Evolutionary conservation across 2,113 vertebrate species (phyloP).

Genomic region (Notothenia rossii): DNA sequence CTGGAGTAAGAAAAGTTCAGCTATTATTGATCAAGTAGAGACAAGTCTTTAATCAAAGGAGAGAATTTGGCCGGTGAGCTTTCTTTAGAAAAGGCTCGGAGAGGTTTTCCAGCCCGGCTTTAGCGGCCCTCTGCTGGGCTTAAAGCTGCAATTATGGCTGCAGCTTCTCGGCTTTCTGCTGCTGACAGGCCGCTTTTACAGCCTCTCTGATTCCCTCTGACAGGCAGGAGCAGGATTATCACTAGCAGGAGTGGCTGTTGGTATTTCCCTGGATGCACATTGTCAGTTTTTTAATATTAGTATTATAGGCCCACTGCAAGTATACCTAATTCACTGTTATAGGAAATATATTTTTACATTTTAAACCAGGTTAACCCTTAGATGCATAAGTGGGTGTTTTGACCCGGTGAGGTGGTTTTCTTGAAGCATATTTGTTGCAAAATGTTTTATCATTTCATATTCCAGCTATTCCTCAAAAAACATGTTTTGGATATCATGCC

Average conservation of each 20-base stretch:
- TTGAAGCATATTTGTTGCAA: no score
- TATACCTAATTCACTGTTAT: background rate
- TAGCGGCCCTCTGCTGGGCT: slow-evolving; percentile 35
- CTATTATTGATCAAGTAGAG: slow-evolving; percentile 31
- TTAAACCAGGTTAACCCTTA: no score
- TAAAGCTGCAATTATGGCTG: slow-evolving; percentile 28
- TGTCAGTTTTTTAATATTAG: background rate
- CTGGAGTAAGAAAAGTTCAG: background rate
- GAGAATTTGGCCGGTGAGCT: slow-evolving; percentile 15
- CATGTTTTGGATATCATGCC: no score
- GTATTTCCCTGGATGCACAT: background rate
- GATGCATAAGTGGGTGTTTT: no score
- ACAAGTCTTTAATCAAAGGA: slow-evolving; percentile 25
- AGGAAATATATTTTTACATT: no score
- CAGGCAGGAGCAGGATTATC: background rate
- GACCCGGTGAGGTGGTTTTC: no score
- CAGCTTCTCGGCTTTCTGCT: slow-evolving; percentile 25
- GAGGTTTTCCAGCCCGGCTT: slow-evolving; percentile 24
- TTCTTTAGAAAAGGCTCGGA: slow-evolving; percentile 32
- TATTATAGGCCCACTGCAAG: background rate
- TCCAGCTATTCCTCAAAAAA: no score
- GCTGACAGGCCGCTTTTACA: slow-evolving; percentile 2
- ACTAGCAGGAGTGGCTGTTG: background rate
- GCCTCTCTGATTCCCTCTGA: background rate
- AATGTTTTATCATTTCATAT: no score